Conservation (phyloP, 2,797 vertebrate genomes). For the Varecia variegata region DNA sequence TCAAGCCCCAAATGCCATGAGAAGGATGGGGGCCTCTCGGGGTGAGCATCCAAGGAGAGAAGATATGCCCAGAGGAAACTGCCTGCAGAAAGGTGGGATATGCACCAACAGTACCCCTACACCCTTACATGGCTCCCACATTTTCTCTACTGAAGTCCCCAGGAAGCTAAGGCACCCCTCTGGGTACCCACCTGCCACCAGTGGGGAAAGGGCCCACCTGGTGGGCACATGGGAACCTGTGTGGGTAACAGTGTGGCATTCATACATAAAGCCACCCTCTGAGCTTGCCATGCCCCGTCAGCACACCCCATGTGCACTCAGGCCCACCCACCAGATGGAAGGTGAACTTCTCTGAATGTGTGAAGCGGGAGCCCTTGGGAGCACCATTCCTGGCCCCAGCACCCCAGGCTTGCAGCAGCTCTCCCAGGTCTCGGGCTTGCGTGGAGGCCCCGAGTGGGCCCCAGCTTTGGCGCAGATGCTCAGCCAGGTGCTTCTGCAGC, state of each 20-base stretch:
- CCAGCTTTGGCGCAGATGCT: constrained; percentile 88
- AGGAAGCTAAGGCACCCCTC: not conserved
- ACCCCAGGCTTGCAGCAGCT: constrained; percentile 87
- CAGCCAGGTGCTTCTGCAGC: constrained; percentile 88
- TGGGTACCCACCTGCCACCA: not conserved
- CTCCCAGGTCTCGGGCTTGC: constrained; percentile 84
- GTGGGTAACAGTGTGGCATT: not conserved
- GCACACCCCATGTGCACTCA: not conserved
- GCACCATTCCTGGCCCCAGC: constrained; percentile 73
- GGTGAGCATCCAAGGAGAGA: not conserved
- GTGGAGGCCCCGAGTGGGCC: constrained; percentile 44
- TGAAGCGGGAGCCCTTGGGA: constrained; percentile 91
- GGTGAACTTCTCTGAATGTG: constrained; percentile 92
- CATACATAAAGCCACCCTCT: not conserved
- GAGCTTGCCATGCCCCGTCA: not conserved
- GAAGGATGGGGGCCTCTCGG: not conserved
- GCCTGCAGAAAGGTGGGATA: not conserved
- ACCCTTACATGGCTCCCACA: not conserved
- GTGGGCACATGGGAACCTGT: not conserved
- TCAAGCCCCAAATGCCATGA: not conserved
- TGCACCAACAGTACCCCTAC: not conserved
- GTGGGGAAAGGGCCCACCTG: not conserved
- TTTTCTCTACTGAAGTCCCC: not conserved
- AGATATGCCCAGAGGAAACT: not conserved
- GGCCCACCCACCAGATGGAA: constrained; percentile 87